These are phyloP conservation scores for Exephanes ischioxanthus DNA, from an alignment of 2,888 invertebrate genomes.

Conservation along the genomic window DNA sequence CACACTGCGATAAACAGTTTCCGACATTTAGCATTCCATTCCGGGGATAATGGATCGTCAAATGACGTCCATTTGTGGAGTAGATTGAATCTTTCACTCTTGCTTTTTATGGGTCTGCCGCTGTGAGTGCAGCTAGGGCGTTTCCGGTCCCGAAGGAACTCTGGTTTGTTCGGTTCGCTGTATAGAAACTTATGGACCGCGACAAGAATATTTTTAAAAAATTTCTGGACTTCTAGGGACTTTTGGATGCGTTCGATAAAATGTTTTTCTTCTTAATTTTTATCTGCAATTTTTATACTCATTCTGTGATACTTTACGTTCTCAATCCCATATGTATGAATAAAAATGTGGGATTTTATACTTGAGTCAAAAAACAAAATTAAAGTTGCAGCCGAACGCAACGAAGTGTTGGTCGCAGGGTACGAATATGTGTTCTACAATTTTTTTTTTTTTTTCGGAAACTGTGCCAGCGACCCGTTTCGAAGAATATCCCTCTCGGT, in stretches of 20 bases:
- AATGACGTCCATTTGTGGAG: background rate
- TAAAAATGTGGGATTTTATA: too few species aligned
- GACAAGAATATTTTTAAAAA: too few species aligned
- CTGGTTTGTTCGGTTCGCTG: too few species aligned
- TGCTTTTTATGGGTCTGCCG: too few species aligned
- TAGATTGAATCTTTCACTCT: background rate
- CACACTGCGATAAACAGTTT: background rate
- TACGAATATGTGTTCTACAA: constrained; percentile 26
- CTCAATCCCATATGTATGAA: background rate
- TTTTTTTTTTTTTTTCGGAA: constrained; percentile 15
- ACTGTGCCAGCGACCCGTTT: constrained; percentile 49
- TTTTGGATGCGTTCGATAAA: too few species aligned
- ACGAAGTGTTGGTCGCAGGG: background rate
- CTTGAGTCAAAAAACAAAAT: background rate
- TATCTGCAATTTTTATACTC: background rate
- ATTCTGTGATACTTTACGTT: background rate
- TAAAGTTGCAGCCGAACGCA: background rate
- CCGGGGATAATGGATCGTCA: background rate
- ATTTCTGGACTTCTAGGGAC: too few species aligned
- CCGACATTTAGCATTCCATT: background rate
- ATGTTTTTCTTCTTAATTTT: background rate
- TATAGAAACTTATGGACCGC: too few species aligned
- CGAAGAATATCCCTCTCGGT: constrained; percentile 38
- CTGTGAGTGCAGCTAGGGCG: too few species aligned
- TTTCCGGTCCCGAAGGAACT: too few species aligned